Evolutionary conservation across 2,113 vertebrate genomes (phyloP).

Genomic region (Romanogobio albipinnatus): DNA sequence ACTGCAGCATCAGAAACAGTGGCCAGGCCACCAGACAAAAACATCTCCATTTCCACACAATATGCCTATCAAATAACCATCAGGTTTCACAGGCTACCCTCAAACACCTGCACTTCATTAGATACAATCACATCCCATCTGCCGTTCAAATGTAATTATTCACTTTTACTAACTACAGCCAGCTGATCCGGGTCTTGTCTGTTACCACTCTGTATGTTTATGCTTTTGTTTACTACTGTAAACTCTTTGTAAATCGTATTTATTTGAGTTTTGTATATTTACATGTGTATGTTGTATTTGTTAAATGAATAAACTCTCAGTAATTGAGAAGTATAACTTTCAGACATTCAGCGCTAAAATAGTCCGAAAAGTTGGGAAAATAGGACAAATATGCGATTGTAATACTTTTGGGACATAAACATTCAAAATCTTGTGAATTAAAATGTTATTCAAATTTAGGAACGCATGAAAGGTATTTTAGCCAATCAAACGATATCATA

Average conservation of each 20-base stretch:
- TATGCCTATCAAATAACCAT: slow-evolving; percentile 7
- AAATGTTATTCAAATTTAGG: not conserved
- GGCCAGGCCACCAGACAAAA: not conserved
- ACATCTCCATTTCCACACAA: slow-evolving; percentile 1
- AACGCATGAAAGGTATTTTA: not conserved
- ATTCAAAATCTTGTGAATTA: not conserved
- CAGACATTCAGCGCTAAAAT: too few species aligned
- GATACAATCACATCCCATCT: slow-evolving; percentile 30
- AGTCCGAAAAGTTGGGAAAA: not conserved
- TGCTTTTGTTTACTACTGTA: not conserved
- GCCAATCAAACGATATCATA: not conserved
- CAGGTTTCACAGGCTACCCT: slow-evolving; percentile 3
- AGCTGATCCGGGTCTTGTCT: not conserved
- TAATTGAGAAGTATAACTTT: too few species aligned
- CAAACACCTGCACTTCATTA: slow-evolving; percentile 37
- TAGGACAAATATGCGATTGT: not conserved
- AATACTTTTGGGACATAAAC: not conserved
- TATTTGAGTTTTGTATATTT: not conserved
- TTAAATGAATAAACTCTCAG: too few species aligned
- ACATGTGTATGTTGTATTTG: not conserved
- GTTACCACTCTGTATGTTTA: not conserved
- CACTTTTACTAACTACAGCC: not conserved
- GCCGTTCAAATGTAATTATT: slow-evolving; percentile 18
- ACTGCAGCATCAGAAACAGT: not conserved
- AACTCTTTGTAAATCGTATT: not conserved